These are phyloP conservation scores for Bos javanicus DNA, from an alignment of 2,113 vertebrate genomes.

Conservation along the genomic window DNA sequence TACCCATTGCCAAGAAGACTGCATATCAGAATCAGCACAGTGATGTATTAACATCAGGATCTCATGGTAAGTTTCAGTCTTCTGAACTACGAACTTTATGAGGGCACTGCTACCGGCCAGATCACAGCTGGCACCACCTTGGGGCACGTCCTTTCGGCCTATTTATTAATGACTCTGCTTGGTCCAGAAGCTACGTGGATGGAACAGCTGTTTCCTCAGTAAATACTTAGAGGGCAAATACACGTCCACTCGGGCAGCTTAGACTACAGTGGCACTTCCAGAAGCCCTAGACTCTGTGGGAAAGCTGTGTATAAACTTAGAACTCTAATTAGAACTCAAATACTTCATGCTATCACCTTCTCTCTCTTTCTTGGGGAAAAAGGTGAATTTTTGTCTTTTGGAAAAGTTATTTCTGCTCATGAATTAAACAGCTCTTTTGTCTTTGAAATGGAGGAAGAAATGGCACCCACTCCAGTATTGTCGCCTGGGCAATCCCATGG, in stretches of 20 bases:
- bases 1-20: not conserved
- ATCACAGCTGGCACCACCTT: no score
- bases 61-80: not conserved
- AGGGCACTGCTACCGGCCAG: fast-evolving
- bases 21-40: not conserved
- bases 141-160: fast-evolving
- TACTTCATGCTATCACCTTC: not conserved
- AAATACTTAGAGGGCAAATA: fast-evolving
- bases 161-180: not conserved
- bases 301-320: not conserved
- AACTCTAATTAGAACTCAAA: not conserved
- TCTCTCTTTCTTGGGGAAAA: not conserved
- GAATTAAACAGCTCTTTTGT: not conserved
- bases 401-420: not conserved
- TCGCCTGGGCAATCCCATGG: not conserved
- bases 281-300: not conserved
- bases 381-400: not conserved
- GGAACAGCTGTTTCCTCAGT: not conserved
- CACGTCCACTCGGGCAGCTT: not conserved
- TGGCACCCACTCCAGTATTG: not conserved
- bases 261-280: not conserved
- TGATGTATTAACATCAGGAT: fast-evolving
- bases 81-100: not conserved
- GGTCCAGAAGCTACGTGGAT: no score
- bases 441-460: not conserved